phyloP scores from a whole-genome alignment of 2,797 vertebrate species.

The Oophaga sylvatica region DNA sequence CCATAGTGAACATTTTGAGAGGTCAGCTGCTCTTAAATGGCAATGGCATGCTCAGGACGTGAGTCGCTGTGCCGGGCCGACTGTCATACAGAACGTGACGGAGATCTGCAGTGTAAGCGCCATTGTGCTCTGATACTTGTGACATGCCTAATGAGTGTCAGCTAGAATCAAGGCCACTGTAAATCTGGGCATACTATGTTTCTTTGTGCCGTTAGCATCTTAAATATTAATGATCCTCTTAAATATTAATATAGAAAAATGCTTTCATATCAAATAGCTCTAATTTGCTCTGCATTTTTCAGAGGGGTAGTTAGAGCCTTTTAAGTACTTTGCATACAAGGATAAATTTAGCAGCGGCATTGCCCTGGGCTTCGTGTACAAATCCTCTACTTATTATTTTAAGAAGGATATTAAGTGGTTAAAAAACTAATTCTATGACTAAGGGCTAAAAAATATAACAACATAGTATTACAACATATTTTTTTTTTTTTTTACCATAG shows the following conservation, averaged over 20 bases:
- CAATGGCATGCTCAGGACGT: constrained; percentile 5
- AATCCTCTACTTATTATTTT: neutral
- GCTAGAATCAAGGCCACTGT: neutral
- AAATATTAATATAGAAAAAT: constrained; percentile 41
- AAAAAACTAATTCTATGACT: neutral
- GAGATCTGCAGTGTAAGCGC: neutral
- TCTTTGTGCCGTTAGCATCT: neutral
- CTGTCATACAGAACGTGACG: neutral
- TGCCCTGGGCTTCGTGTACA: neutral
- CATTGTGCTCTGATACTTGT: constrained; percentile 1
- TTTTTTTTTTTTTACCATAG: too few species aligned
- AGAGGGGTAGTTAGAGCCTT: neutral
- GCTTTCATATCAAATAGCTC: constrained; percentile 29
- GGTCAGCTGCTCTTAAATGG: constrained; percentile 17
- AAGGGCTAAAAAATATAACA: neutral
- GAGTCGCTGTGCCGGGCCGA: neutral
- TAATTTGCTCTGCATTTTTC: constrained; percentile 23
- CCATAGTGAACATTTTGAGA: constrained; percentile 6
- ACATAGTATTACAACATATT: too few species aligned
- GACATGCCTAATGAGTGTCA: constrained; percentile 14
- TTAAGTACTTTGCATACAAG: neutral
- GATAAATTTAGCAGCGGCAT: neutral
- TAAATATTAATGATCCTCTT: constrained; percentile 25
- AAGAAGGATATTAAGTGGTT: neutral
- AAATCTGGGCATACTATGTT: constrained; percentile 4